These are phyloP conservation scores for Xenopus laevis DNA, from an alignment of 2,113 vertebrate genomes.

Conservation along the genomic window DNA sequence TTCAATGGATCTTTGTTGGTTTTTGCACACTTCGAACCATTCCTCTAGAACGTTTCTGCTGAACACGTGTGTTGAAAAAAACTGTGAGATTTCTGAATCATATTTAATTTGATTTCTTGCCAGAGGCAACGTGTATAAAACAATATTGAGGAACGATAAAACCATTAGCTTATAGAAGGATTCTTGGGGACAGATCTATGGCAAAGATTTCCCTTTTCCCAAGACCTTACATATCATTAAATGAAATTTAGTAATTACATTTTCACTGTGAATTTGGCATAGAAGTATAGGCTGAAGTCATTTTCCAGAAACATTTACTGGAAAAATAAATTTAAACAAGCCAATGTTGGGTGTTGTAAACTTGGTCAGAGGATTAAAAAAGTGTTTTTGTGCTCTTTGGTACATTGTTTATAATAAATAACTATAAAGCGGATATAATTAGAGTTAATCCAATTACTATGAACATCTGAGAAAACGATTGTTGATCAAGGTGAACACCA, in stretches of 20 bases:
- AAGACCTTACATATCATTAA: slow-evolving; percentile 1
- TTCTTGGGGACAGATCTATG: background rate
- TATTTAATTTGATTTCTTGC: background rate
- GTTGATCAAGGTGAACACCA: too few relatives aligned
- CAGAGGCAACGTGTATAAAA: background rate
- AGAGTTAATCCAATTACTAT: background rate
- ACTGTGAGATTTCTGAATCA: background rate
- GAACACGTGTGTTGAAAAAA: background rate
- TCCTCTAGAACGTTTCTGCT: background rate
- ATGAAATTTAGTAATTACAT: background rate
- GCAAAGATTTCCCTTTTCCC: background rate
- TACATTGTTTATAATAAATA: background rate
- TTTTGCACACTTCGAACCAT: too few relatives aligned
- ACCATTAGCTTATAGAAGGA: background rate
- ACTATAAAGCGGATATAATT: background rate
- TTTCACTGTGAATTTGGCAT: background rate
- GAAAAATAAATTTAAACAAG: background rate
- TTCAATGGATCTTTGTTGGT: too few relatives aligned
- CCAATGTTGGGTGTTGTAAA: background rate
- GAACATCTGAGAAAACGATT: background rate
- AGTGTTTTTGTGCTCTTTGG: background rate
- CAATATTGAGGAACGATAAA: background rate
- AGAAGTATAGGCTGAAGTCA: background rate
- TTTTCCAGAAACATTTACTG: slow-evolving; percentile 11
- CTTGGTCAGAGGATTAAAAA: background rate